Conservation (phyloP, 2,797 vertebrate species). For the Lutjanus campechanus region DNA sequence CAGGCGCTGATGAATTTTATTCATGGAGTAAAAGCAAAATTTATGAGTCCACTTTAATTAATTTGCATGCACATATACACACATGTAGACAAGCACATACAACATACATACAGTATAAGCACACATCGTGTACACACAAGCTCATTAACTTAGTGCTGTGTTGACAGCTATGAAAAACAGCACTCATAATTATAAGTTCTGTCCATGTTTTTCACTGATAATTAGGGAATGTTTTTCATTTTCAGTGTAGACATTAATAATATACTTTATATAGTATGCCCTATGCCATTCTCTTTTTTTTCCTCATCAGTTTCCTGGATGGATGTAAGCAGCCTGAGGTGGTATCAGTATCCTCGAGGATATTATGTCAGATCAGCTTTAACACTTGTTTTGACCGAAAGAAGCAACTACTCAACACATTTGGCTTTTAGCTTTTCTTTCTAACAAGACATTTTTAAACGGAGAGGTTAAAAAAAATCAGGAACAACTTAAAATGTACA, state of each 20-base stretch:
- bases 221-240: slow-evolving; percentile 8
- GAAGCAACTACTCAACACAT: neutral
- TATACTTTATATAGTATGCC: neutral
- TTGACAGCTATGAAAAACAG: slow-evolving; percentile 16
- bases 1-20: slow-evolving; percentile 30
- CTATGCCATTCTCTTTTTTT: neutral
- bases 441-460: neutral
- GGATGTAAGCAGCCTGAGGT: slow-evolving; percentile 20
- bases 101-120: neutral
- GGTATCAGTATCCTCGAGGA: slow-evolving; percentile 11
- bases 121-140: neutral
- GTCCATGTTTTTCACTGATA: neutral
- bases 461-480: neutral
- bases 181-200: neutral
- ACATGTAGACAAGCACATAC: neutral
- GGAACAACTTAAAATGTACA: neutral
- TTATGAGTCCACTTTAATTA: slow-evolving; percentile 29
- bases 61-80: slow-evolving; percentile 5
- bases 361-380: slow-evolving; percentile 8
- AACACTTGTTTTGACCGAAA: neutral
- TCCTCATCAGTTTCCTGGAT: neutral
- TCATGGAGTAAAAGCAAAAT: slow-evolving; percentile 45
- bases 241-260: neutral
- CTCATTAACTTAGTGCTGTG: slow-evolving; percentile 15
- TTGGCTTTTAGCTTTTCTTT: neutral